Conservation (phyloP, 2,888 invertebrate species). For the Lasioglossum vierecki region DNA sequence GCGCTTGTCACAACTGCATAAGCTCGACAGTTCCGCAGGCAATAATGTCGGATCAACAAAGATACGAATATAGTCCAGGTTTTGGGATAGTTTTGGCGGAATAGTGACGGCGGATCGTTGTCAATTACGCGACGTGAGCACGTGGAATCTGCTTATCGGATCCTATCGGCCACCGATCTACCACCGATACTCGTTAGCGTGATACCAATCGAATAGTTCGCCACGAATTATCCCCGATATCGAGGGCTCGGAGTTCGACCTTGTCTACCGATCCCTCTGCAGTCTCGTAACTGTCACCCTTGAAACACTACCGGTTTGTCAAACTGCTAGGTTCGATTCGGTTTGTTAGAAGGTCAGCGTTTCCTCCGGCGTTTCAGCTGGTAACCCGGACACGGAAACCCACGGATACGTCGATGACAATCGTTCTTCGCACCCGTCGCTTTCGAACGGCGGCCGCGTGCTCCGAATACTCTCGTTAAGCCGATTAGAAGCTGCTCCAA, state of each 20-base stretch:
- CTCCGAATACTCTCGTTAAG: slow-evolving; percentile 40
- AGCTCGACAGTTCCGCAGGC: not conserved
- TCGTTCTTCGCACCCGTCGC: slow-evolving; percentile 43
- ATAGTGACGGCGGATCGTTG: not conserved
- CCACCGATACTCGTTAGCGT: not conserved
- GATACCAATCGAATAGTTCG: not conserved
- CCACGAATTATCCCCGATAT: not conserved
- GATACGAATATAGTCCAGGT: not conserved
- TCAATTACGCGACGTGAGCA: not conserved
- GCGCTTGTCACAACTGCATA: not conserved
- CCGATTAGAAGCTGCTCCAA: slow-evolving; percentile 33
- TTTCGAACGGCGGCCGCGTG: slow-evolving; percentile 39
- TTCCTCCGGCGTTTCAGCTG: slow-evolving; percentile 7
- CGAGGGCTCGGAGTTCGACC: not conserved
- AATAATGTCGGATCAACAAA: not conserved
- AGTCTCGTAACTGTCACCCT: not conserved
- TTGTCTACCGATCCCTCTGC: not conserved
- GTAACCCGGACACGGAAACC: not conserved
- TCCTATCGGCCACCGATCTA: not conserved
- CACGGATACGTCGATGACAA: slow-evolving; percentile 41
- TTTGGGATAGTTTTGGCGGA: not conserved
- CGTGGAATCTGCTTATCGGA: not conserved
- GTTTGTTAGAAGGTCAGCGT: slow-evolving; percentile 23
- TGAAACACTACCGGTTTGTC: not conserved
- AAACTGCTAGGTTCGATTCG: not conserved